Evolutionary conservation across 2,888 invertebrate species (phyloP), one percentile per base, ranked within the genome.

Genomic region (Epicampocera succincta): DNA sequence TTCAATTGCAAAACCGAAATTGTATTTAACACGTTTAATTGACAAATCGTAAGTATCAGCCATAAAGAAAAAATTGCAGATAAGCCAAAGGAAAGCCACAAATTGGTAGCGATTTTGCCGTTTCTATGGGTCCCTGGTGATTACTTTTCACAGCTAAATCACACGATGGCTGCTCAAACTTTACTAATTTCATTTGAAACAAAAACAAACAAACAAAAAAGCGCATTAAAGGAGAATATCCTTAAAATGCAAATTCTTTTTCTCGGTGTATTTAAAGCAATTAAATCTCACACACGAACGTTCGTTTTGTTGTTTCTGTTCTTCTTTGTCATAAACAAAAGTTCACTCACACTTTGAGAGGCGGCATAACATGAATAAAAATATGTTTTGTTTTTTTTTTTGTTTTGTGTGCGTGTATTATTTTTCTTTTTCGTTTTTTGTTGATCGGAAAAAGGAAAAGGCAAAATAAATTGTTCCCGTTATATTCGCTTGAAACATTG

Each of bases 321-420:
- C n/a, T n/a, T n/a, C n/a, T 50, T 74, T 38, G 50, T 38, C 58
- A 33, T 21, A 46, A 25, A 56, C 17, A 66, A 82, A 78, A 78
- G 74, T 74, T 82, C 77, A 78, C 82, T 78, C 77, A 82, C 82
- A 78, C 78, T 74, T 44, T n/a, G 3, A 50, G 48, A 40, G 69
- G 65, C 66, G 65, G 78, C 58, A 72, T 76, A 63, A 66, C 54
- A 17, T 69, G 54, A 50, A 25, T 19, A 40, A 44, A 9, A 9
- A 52, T 9, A 4, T 38, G 17, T 19, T 42, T 25, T 12, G 9
- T 25, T 48, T 13, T 42, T 58, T 19, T 44, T 40, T 17, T 21
- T 38, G 25, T 54, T 46, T 60, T 42, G 56, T 71, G 33, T 56
- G 54, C 58, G 29, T 56, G 52, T 68, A 56, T 50, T 75, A 38